phyloP scores from a whole-genome alignment of 2,888 invertebrate species.

The Protodeltote pygarga region DNA sequence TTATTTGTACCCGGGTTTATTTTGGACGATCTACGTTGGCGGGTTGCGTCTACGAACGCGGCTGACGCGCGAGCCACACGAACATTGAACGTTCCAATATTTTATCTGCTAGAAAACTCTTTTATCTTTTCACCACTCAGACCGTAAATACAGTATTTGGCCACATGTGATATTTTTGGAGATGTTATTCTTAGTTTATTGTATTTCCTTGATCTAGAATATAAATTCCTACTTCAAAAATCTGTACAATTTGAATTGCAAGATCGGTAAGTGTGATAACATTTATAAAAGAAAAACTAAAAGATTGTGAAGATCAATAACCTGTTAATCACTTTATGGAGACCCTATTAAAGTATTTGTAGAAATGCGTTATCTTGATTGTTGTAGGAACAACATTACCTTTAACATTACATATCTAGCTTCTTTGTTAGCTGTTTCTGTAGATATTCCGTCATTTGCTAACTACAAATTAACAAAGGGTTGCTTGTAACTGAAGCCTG shows the following conservation, averaged over 20 bases:
- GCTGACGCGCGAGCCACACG: slow-evolving; percentile 63
- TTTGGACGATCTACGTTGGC: slow-evolving; percentile 77
- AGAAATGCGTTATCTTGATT: too few species aligned
- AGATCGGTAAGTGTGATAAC: too few species aligned
- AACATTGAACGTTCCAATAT: slow-evolving; percentile 60
- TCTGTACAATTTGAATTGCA: too few species aligned
- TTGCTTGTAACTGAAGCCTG: background rate
- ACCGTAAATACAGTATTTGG: slow-evolving; percentile 18
- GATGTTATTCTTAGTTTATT: slow-evolving; percentile 13
- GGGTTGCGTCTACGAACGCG: slow-evolving; percentile 70
- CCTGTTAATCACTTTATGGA: too few species aligned
- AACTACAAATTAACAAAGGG: background rate
- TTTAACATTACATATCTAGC: too few species aligned
- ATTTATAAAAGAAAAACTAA: too few species aligned
- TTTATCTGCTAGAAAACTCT: slow-evolving; percentile 38
- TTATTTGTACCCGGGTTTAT: slow-evolving; percentile 75
- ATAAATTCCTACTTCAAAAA: too few species aligned
- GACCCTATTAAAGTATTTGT: too few species aligned
- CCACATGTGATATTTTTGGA: slow-evolving; percentile 7
- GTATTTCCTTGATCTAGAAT: background rate
- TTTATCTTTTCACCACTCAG: slow-evolving; percentile 31
- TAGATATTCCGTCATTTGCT: background rate
- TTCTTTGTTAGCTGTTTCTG: too few species aligned
- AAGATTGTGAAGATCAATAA: too few species aligned
- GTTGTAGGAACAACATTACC: too few species aligned